These are phyloP conservation scores for Onychorhynchus coronatus DNA, from an alignment of 2,113 vertebrate species.

Conservation along the genomic window DNA sequence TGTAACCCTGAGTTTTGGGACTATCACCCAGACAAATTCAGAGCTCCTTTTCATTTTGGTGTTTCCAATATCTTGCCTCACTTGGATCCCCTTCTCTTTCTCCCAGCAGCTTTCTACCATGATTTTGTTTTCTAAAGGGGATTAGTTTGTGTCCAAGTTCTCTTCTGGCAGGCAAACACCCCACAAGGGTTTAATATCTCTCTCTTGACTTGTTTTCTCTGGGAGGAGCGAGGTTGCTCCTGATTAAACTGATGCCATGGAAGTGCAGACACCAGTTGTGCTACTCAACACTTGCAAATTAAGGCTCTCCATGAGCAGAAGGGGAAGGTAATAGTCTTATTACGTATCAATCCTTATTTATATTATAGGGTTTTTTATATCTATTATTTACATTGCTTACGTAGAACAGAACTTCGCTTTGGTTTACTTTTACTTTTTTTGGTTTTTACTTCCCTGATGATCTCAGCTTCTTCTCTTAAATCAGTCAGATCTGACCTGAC, in stretches of 20 bases:
- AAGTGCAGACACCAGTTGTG: not conserved
- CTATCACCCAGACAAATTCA: not conserved
- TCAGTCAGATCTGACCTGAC: not conserved
- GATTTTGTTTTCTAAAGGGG: not conserved
- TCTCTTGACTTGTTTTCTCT: not conserved
- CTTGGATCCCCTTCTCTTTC: not conserved
- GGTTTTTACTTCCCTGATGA: rapidly evolving
- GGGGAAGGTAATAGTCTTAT: not conserved
- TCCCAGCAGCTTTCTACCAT: not conserved
- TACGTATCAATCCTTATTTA: not conserved
- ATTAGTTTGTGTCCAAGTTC: not conserved
- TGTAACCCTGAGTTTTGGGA: not conserved
- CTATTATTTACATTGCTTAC: not conserved
- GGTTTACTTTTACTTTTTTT: not conserved
- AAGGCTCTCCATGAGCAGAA: not conserved
- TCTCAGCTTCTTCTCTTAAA: not conserved
- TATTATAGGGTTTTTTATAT: too few species aligned
- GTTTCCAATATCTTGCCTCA: not conserved
- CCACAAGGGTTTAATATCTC: not conserved
- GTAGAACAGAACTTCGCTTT: not conserved
- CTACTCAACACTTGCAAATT: not conserved
- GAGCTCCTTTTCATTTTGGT: not conserved
- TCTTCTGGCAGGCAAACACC: not conserved
- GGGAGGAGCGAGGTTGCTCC: not conserved
- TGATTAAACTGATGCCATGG: not conserved